Evolutionary conservation across 1,140 invertebrate genomes (phyloP).

Genomic region (Cydia amplana): DNA sequence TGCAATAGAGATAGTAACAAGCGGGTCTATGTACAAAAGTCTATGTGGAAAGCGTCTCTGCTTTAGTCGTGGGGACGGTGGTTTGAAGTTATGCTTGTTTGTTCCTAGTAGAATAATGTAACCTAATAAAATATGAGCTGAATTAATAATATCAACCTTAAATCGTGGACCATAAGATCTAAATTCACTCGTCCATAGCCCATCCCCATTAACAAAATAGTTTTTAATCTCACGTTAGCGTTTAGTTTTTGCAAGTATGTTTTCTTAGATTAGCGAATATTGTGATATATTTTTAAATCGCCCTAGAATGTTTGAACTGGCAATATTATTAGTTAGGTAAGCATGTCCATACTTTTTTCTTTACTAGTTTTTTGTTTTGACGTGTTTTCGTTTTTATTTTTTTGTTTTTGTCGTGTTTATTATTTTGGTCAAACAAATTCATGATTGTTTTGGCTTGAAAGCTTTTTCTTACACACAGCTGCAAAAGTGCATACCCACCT

Average conservation of each 20-base stretch:
- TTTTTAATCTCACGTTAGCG: slow-evolving; percentile 26
- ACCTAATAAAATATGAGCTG: slow-evolving; percentile 3
- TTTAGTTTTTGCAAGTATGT: slow-evolving; percentile 35
- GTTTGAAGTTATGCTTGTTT: neutral
- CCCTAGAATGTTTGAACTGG: slow-evolving; percentile 34
- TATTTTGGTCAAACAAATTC: neutral
- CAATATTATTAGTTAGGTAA: slow-evolving; percentile 35
- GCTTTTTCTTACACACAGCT: neutral
- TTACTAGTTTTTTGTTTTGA: slow-evolving; percentile 20
- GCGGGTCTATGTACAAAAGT: too few relatives aligned
- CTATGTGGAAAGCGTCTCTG: neutral
- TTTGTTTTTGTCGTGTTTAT: slow-evolving; percentile 20
- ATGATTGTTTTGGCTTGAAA: neutral
- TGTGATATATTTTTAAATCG: slow-evolving; percentile 46
- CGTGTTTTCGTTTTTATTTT: slow-evolving; percentile 12
- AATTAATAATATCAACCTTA: neutral
- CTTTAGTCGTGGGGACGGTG: neutral
- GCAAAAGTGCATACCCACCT: too few relatives aligned
- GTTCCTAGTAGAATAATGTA: slow-evolving; percentile 12
- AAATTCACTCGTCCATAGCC: neutral
- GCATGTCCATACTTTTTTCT: neutral
- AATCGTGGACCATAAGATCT: slow-evolving; percentile 1
- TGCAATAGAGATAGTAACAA: too few relatives aligned
- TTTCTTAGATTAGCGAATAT: slow-evolving; percentile 38
- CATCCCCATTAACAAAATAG: slow-evolving; percentile 3